Evolutionary conservation across 2,797 vertebrate genomes (phyloP).

Genomic region (Halcyon smyrnensis): DNA sequence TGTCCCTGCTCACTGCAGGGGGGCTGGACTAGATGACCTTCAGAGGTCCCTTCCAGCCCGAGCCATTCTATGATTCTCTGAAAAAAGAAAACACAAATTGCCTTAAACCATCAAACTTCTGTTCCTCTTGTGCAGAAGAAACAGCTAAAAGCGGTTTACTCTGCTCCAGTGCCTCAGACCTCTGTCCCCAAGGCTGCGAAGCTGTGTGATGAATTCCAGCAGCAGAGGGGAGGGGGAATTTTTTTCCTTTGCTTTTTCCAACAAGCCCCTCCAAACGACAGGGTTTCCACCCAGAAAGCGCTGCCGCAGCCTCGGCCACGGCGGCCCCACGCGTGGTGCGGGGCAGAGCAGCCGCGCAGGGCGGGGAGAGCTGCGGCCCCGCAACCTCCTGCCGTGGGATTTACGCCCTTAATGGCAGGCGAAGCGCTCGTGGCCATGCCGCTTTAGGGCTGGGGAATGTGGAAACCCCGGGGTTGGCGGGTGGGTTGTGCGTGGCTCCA

Average conservation of each 20-base stretch:
- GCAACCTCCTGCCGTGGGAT: not conserved
- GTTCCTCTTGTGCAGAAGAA: not conserved
- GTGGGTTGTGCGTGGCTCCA: constrained; percentile 42
- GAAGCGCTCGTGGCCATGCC: not conserved
- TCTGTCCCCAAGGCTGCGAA: not conserved
- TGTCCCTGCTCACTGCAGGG: too few relatives aligned
- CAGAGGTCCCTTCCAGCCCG: too few relatives aligned
- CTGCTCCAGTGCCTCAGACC: not conserved
- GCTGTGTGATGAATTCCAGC: not conserved
- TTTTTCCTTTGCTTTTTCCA: not conserved
- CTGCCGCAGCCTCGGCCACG: not conserved
- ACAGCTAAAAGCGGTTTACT: not conserved
- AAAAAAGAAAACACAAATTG: not conserved
- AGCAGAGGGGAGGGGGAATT: not conserved
- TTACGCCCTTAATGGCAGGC: not conserved
- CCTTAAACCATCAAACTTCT: not conserved
- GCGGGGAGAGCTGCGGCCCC: not conserved
- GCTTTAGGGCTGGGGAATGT: not conserved
- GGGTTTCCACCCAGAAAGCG: not conserved
- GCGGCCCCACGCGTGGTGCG: not conserved
- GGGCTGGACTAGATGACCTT: too few relatives aligned
- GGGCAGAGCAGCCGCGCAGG: not conserved
- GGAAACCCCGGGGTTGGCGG: not conserved
- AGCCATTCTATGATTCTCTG: too few relatives aligned
- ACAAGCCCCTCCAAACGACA: not conserved